phyloP scores from a whole-genome alignment of 2,888 invertebrate genomes.

The Agrotis exclamationis region DNA sequence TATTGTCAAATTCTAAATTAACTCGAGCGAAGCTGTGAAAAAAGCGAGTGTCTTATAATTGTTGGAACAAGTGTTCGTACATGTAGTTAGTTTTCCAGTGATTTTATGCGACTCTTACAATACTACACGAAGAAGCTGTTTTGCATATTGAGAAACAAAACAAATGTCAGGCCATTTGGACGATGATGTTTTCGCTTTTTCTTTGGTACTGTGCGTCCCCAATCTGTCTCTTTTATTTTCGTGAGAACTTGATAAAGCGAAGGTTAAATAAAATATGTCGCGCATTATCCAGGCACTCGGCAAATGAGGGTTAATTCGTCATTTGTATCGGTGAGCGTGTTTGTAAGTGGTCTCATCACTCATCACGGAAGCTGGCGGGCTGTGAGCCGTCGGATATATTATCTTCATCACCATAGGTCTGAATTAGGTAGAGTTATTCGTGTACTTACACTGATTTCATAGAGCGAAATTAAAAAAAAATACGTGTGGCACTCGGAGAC shows the following conservation, averaged over 20 bases:
- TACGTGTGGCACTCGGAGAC: too few relatives aligned
- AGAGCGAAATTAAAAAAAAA: too few relatives aligned
- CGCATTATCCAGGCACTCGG: constrained; percentile 14
- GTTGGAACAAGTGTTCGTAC: background rate
- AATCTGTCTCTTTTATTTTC: constrained; percentile 13
- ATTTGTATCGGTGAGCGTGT: constrained; percentile 35
- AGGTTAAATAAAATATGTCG: constrained; percentile 28
- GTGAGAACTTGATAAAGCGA: constrained; percentile 22
- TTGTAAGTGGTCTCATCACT: constrained; percentile 39
- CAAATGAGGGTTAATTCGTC: constrained; percentile 45
- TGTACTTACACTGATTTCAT: too few relatives aligned
- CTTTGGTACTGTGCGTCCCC: background rate
- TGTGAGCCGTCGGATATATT: constrained; percentile 8
- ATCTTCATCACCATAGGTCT: too few relatives aligned
- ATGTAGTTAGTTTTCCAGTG: background rate
- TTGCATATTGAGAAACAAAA: background rate
- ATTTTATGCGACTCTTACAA: background rate
- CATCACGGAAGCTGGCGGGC: constrained; percentile 6
- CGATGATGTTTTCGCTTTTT: background rate
- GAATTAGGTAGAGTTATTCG: too few relatives aligned
- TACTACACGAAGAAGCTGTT: too few relatives aligned
- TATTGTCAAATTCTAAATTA: too few relatives aligned
- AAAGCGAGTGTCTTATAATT: too few relatives aligned
- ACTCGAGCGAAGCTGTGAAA: too few relatives aligned
- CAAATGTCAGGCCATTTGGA: too few relatives aligned